Base-by-base conservation (phyloP, 1,140 invertebrate species). In the Luehdorfia chinensis region DNA sequence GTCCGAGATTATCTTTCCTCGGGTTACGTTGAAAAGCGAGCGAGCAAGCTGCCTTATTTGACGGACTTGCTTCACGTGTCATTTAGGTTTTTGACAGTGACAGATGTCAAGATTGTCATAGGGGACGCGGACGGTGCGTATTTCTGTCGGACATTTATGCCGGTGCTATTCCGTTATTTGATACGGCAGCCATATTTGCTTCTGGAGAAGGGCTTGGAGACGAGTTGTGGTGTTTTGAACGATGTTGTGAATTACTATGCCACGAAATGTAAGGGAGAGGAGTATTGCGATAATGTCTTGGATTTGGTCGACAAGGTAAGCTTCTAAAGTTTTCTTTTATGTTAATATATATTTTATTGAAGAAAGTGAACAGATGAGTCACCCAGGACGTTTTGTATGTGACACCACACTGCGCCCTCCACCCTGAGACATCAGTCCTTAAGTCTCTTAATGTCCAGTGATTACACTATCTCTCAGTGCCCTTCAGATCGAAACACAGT, bases 281-380 rank as follows among this genome's bases (percentile, higher is more conserved):
- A 43, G 3, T 12, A 9, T 9, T 30, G 27, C n/a, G 8, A 21
- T 13, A 16, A 37, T 16, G 39, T 66, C 1, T 5, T 67, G 48
- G 52, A 50, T 5, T 19, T 63, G 2, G 49, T 72, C 1, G 47
- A 72, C 47, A 14, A 55, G 58, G 71, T 75, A 39, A 56, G 54
- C 45, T 34, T 43, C 14, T 36, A 11, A n/a, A n/a, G n/a, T n/a
- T n/a, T n/a, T n/a, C n/a, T n/a, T n/a, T n/a, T n/a, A n/a, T n/a
- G n/a, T n/a, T n/a, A n/a, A n/a, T n/a, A n/a, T n/a, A n/a, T n/a
- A n/a, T n/a, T n/a, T n/a, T n/a, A n/a, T n/a, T n/a, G n/a, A n/a
- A n/a, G n/a, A n/a, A n/a, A n/a, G n/a, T n/a, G n/a, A n/a, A n/a
- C n/a, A n/a, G n/a, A n/a, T n/a, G n/a, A n/a, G n/a, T n/a, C n/a